phyloP scores from a whole-genome alignment of 1,140 invertebrate species.

The Planococcus citri region DNA sequence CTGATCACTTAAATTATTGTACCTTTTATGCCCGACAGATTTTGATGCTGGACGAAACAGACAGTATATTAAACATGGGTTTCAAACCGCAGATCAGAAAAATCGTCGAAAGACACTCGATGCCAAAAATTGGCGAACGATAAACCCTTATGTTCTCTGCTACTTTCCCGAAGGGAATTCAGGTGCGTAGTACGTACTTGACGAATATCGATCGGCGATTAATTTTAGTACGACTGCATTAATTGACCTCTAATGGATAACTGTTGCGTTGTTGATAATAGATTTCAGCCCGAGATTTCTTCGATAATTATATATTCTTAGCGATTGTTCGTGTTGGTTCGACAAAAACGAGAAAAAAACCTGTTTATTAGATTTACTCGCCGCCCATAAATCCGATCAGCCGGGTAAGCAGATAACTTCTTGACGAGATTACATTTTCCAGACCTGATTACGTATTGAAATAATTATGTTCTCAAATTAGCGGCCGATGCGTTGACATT shows the following conservation, averaged over 20 bases:
- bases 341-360: conserved; percentile 90
- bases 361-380: conserved; percentile 86
- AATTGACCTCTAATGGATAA: not conserved
- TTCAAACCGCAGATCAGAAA: conserved; percentile 97
- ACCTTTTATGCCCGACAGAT: conserved; percentile 31
- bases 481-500: conserved; percentile 47
- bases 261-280: conserved; percentile 37
- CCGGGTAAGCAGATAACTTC: conserved; percentile 19
- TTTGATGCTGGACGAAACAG: conserved; percentile 55
- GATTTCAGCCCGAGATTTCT: conserved; percentile 89
- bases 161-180: conserved; percentile 98
- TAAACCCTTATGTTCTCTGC: conserved; percentile 99
- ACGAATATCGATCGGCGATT: not conserved
- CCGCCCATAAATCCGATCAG: conserved; percentile 41
- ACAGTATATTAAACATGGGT: conserved; percentile 98
- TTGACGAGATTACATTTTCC: not conserved
- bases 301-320: conserved; percentile 97
- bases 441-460: no score
- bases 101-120: conserved; percentile 81
- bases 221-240: no score
- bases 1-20: no score
- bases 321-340: conserved; percentile 97
- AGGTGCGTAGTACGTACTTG: conserved; percentile 45
- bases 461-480: no score
- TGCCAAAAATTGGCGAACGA: conserved; percentile 83